A percentile compares a stretch with the other conserved stretches of the same genome.
phyloP scores from a whole-genome alignment of 2,797 vertebrate genomes.

The Varecia variegata region DNA sequence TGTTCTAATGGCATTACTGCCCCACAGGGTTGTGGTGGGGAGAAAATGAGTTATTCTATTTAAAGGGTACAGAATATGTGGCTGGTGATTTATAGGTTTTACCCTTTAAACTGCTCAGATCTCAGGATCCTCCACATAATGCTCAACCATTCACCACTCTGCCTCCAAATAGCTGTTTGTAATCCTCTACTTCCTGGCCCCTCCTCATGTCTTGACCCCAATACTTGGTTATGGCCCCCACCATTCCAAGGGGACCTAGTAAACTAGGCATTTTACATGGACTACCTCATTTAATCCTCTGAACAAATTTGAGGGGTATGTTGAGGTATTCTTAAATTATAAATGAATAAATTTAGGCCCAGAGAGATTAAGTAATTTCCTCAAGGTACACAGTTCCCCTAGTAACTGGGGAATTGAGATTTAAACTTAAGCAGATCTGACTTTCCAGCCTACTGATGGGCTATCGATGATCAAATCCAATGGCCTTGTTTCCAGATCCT shows the following conservation, averaged over 20 bases:
- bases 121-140: neutral
- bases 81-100: neutral
- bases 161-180: neutral
- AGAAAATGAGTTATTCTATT: neutral
- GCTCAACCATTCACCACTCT: neutral
- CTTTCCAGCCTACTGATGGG: neutral
- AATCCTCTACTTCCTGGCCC: neutral
- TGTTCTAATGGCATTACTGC: neutral
- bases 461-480: neutral
- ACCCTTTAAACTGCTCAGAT: neutral
- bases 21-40: neutral
- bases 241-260: neutral
- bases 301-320: neutral
- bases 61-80: neutral
- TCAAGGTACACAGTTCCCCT: neutral
- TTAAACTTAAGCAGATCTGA: neutral
- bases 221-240: neutral
- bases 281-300: neutral
- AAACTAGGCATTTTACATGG: neutral
- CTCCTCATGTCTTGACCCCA: neutral
- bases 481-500: neutral
- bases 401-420: neutral
- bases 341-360: neutral
- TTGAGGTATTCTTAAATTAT: neutral
- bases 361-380: slow-evolving; percentile 3